Base-by-base conservation (phyloP, 1,140 invertebrate genomes). In the Drosophila mojavensis region DNA sequence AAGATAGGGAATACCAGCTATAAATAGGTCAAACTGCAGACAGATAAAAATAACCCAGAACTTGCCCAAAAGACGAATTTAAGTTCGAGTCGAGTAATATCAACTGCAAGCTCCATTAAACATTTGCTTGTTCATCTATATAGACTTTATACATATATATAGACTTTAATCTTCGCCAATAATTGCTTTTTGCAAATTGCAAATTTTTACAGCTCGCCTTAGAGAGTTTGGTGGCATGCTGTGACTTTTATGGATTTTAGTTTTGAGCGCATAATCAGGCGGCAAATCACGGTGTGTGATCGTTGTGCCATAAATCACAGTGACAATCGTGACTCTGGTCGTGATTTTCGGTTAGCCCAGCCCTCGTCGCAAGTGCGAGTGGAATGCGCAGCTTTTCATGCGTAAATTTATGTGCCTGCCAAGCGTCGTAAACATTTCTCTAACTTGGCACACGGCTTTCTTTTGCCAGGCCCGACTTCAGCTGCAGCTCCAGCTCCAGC, bases 341-440 rank as follows among this genome's bases (percentile, higher is more conserved):
- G 81, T 79, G 78, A 81, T 74, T 81, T 69, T 39, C 47, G 47
- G 36, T n/a, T 54, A 48, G 53, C 50, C 66, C 78, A 80, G 56
- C 64, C 65, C 79, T 80, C 56, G 64, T 60, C 55, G 64, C 56
- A 55, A 77, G 72, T 61, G 66, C 17, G 61, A 66, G 74, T 64
- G 82, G 76, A 73, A 88, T 79, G 82, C 48, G 62, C 62, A 77
- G 76, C 83, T 83, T 86, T 86, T 86, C 83, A 83, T 86, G 83
- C 83, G 83, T 86, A 88, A 86, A 86, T 86, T 88, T 88, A 86
- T 86, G 77, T 86, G 83, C 76, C 83, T 86, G 79, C 61, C 79
- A 82, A 72, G 79, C 79, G 68, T 86, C 83, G 83, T 88, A 86
- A 86, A 86, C 83, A 88, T 81, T 85, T 81, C 82, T 85, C 75